These are phyloP conservation scores for Patella caerulea DNA, from an alignment of 2,888 invertebrate species.

Conservation along the genomic window DNA sequence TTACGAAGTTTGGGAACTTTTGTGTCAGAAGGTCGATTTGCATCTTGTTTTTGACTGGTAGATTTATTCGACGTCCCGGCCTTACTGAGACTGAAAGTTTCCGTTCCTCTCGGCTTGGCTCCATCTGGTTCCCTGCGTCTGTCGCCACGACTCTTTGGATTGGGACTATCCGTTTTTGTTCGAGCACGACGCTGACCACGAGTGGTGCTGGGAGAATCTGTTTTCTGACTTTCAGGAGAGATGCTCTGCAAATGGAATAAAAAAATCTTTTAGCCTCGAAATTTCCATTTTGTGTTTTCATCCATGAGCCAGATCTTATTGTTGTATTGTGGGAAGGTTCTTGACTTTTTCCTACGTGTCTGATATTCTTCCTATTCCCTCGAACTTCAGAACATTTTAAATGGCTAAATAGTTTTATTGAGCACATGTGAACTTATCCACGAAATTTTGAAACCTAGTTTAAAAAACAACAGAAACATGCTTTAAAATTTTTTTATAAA, in stretches of 20 bases:
- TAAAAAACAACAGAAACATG: no score
- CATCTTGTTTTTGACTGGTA: neutral
- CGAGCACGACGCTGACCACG: neutral
- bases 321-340: no score
- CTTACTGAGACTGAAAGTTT: neutral
- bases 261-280: no score
- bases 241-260: neutral
- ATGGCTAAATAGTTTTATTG: no score
- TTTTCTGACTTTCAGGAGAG: conserved; percentile 5
- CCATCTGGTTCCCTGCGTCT: neutral
- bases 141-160: neutral
- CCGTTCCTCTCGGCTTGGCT: neutral
- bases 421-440: no score
- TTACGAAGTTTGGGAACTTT: neutral
- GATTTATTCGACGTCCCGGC: neutral
- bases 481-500: no score
- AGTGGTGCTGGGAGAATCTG: neutral
- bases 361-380: no score
- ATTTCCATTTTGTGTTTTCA: no score
- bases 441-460: no score
- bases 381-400: no score
- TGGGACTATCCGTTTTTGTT: neutral
- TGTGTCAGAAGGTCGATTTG: neutral
- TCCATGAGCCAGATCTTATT: no score
- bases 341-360: no score